Percentiles rank a stretch among this genome's conserved stretches.
phyloP scores from a whole-genome alignment of 2,113 vertebrate genomes.

The Ramphastos sulfuratus region DNA sequence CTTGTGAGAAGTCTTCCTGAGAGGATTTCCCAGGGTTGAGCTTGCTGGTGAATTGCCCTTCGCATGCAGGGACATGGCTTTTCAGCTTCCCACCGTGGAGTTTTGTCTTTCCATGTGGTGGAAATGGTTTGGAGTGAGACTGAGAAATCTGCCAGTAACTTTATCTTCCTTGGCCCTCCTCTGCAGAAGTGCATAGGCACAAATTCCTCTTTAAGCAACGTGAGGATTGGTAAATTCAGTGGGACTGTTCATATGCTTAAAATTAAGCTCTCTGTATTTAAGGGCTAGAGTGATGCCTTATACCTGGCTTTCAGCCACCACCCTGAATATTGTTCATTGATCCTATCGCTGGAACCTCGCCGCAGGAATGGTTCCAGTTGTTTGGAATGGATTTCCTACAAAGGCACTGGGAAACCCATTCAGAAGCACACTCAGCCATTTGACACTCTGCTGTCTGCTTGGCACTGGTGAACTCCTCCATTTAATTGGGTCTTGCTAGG shows the following conservation, averaged over 20 bases:
- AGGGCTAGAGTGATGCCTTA: neutral
- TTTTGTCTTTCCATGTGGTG: neutral
- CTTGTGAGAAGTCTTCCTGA: neutral
- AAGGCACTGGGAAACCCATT: conserved; percentile 3
- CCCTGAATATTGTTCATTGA: conserved; percentile 54
- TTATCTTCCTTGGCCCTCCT: neutral
- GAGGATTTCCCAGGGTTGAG: neutral
- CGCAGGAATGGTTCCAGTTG: conserved; percentile 36
- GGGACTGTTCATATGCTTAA: conserved; percentile 33
- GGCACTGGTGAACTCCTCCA: conserved; percentile 45
- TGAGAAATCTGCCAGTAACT: neutral
- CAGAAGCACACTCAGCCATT: conserved; percentile 24
- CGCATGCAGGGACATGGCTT: neutral
- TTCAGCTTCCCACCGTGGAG: neutral
- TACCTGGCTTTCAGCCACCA: conserved; percentile 6
- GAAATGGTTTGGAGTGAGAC: neutral
- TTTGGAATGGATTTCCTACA: conserved; percentile 42
- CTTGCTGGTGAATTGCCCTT: neutral
- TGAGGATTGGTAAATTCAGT: conserved; percentile 18
- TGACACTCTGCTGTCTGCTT: conserved; percentile 50
- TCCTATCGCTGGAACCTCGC: neutral
- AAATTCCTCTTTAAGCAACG: neutral
- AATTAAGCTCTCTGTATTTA: conserved; percentile 46
- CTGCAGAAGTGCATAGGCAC: neutral
- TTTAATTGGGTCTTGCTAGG: conserved; percentile 61